These are phyloP conservation scores for Drosophila seclusa DNA, from an alignment of 2,888 invertebrate genomes.

Conservation along the genomic window DNA sequence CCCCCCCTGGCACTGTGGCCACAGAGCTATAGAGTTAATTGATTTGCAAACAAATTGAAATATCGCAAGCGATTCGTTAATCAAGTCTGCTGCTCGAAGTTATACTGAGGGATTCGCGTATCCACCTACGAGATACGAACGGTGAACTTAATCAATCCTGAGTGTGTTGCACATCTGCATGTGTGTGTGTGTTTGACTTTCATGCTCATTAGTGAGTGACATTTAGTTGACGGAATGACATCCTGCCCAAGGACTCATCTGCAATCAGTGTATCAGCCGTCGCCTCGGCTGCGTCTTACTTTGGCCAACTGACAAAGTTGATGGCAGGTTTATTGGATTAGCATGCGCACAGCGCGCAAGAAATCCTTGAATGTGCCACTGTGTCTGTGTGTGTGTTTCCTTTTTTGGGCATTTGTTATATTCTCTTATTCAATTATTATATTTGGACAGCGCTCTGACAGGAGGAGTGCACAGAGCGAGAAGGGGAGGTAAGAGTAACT, in stretches of 20 bases:
- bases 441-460: slow-evolving; percentile 18
- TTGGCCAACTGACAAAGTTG: slow-evolving; percentile 19
- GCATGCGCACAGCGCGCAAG: slow-evolving; percentile 5
- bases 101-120: slow-evolving; percentile 1
- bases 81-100: slow-evolving; percentile 14
- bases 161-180: slow-evolving; percentile 3
- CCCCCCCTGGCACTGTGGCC: background rate
- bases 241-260: slow-evolving; percentile 11
- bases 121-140: slow-evolving; percentile 9
- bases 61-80: slow-evolving; percentile 24
- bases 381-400: background rate
- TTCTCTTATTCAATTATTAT: slow-evolving; percentile 59
- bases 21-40: slow-evolving; percentile 31
- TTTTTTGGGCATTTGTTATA: slow-evolving; percentile 40
- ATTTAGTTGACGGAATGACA: slow-evolving; percentile 22
- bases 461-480: background rate
- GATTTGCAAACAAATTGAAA: slow-evolving; percentile 33
- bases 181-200: background rate
- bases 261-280: slow-evolving; percentile 12
- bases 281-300: slow-evolving; percentile 9
- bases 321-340: slow-evolving; percentile 20
- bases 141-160: slow-evolving; percentile 41
- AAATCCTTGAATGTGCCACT: slow-evolving; percentile 10
- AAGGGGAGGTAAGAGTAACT: background rate
- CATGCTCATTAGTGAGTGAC: slow-evolving; percentile 34